Percentiles rank a stretch among this genome's conserved stretches.
phyloP scores from a whole-genome alignment of 2,888 invertebrate species.

The Chromoteleia sp. region DNA sequence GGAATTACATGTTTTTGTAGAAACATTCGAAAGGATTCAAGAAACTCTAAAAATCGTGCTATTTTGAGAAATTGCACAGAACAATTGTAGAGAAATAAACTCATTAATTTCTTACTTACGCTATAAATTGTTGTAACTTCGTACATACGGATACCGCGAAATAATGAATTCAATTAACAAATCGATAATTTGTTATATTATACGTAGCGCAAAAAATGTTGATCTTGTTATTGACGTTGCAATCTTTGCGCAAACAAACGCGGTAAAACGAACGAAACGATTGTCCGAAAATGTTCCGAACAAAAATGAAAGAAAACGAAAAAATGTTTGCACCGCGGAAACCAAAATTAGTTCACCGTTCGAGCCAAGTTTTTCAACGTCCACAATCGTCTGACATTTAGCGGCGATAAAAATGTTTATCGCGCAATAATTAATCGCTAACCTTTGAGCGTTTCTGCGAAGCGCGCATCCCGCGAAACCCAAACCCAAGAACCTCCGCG shows the following conservation, averaged over 20 bases:
- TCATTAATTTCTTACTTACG: too few relatives aligned
- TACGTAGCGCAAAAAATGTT: too few relatives aligned
- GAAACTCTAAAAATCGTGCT: not conserved
- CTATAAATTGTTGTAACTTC: too few relatives aligned
- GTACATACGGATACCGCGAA: too few relatives aligned
- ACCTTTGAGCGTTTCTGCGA: slow-evolving; percentile 33
- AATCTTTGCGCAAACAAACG: too few relatives aligned
- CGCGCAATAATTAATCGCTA: slow-evolving; percentile 40
- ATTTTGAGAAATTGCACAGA: not conserved
- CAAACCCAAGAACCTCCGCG: not conserved
- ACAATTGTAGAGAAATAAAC: too few relatives aligned
- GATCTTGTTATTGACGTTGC: too few relatives aligned
- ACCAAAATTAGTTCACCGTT: slow-evolving; percentile 12
- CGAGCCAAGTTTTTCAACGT: not conserved
- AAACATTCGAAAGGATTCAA: not conserved
- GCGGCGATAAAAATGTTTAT: slow-evolving; percentile 23
- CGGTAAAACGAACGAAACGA: too few relatives aligned
- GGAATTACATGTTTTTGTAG: not conserved
- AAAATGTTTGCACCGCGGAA: not conserved
- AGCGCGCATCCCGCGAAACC: not conserved
- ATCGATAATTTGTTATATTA: too few relatives aligned
- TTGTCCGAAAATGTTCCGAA: too few relatives aligned
- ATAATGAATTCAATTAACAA: too few relatives aligned
- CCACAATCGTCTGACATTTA: slow-evolving; percentile 30
- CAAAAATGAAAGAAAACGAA: too few relatives aligned